Base-by-base conservation (phyloP, 2,113 vertebrate species). In the Clarias macrocephalus region DNA sequence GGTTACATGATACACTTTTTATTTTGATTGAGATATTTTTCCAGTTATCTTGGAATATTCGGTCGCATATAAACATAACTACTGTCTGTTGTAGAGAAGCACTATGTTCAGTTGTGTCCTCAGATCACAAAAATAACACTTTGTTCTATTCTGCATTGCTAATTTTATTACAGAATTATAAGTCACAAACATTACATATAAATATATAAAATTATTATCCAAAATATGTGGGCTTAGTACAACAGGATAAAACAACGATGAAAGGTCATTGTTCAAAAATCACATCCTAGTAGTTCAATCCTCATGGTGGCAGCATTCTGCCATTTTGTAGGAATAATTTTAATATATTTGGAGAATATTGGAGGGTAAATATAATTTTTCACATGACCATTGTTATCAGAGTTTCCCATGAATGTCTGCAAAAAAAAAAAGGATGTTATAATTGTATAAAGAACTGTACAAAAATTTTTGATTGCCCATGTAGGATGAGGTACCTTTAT, bases 211-310 rank as follows among this genome's bases (percentile, higher is more conserved):
- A n/a, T 6, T 12, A 13, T 59, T 18, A 57, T 57, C 23, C n/a
- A 75, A 48, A 77, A 80, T n/a, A 8, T 62, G 8, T 52, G 25
- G 63, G 37, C 3, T 52, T 59, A 59, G 72, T 56, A 68, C 30
- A 73, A 13, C 68, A 62, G 12, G 8, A 83, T 33, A 16, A 56
- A 25, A 80, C 18, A 82, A 77, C 6, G 30, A 18, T 42, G 9
- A 23, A 59, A 60, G 3, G 48, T 88, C 12, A 57, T 94, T 91
- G 96, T 89, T 95, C 94, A 92, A 95, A 48, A 93, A 91, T 97
- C 95, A 93, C 98, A 99, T 88, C 98, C 98, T 73, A 97, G 96
- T 59, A 99, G 94, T 80, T 99, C 98, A 6, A 97, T 37, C n/a
- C 98, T 96, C 93, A 99, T 95, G 18, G 96, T 97, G 91, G 98